Conservation (phyloP, 2,797 vertebrate species). For the Urocyon cinereoargenteus region DNA sequence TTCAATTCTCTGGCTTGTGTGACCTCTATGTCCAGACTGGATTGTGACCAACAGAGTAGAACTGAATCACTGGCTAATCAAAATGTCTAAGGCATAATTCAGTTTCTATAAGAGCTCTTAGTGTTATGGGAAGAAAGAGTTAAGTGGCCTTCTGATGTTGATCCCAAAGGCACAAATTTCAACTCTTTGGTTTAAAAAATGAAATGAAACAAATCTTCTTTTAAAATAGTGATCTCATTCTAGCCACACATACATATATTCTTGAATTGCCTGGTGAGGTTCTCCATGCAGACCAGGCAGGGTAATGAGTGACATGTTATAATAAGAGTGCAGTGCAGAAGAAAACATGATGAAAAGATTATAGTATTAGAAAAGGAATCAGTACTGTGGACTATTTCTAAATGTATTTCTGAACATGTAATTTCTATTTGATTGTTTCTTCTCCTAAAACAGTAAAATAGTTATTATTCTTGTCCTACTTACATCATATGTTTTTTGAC, state of each 20-base stretch:
- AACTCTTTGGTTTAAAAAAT: neutral
- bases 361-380: neutral
- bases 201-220: neutral
- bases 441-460: neutral
- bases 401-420: neutral
- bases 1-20: neutral
- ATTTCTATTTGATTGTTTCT: neutral
- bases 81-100: slow-evolving; percentile 30
- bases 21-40: neutral
- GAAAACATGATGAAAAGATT: neutral
- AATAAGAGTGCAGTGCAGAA: neutral
- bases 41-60: slow-evolving; percentile 7
- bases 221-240: slow-evolving; percentile 12
- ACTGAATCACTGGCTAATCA: slow-evolving; percentile 42
- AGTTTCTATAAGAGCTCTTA: slow-evolving; percentile 29
- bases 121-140: neutral
- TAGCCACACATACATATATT: neutral
- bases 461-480: neutral
- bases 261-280: neutral
- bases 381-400: neutral
- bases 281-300: slow-evolving; percentile 9
- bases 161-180: slow-evolving; percentile 43
- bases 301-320: neutral
- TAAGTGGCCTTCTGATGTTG: slow-evolving; percentile 33
- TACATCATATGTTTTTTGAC: neutral